Base-by-base conservation (phyloP, 2,888 invertebrate species). In the Adela reaumurella region DNA sequence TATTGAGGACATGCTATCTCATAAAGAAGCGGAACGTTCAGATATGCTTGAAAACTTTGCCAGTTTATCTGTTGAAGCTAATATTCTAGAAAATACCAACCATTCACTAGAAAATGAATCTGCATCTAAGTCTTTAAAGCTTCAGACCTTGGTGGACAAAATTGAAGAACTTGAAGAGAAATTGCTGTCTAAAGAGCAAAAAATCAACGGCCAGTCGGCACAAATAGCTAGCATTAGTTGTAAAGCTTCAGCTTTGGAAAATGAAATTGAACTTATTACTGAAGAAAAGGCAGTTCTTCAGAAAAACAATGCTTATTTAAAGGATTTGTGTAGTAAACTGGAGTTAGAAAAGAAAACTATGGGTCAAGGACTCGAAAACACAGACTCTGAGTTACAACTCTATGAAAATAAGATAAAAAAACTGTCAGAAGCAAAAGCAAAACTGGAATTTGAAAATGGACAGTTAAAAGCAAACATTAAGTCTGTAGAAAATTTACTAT, bases 31-130 rank as follows among this genome's bases (percentile, higher is more conserved):
- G 52, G 91, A 92, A 69, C 81, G 91, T 50, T 85, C 86, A 51
- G 90, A 90, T 63, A 86, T 92, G 85, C 63, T 92, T 57, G 90
- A 91, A 60, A 88, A 91, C 57, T 92, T 89, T 69, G 85, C 87
- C 53, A 87, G 85, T 62, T 73, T 92, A 19, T 89, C 88, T 48
- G 82, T 88, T 52, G 91, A 92, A 69, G 90, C 90, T 2, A 87
- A 87, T 47, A 80, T 85, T 51, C 70, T 92, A 53, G 91, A 91
- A 70, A 89, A 83, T 56, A 91, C 85, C 54, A 92, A 92, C 66
- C 89, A 90, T 60, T 88, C 88, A 48, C 76, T 92, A 54, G 91
- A 92, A 67, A 85, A 82, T 55, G 89, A 90, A 70, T 87, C 89
- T 2, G 83, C 84, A 5, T 88, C 90, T 56, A 85, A 85, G 51